Evolutionary conservation across 2,113 vertebrate genomes (phyloP).

Genomic region (Maccullochella peelii): DNA sequence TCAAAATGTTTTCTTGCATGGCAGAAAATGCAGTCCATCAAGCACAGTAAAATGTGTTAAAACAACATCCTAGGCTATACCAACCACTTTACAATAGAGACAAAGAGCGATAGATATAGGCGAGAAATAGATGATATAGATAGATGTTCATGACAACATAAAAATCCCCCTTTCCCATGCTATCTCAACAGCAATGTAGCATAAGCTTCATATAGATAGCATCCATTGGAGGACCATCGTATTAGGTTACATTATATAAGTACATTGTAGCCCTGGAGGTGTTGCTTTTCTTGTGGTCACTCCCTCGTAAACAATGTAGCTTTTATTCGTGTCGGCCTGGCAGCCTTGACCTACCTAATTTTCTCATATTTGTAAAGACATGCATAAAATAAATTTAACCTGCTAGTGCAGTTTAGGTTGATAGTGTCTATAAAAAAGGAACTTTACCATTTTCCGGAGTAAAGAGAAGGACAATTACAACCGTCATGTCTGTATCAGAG

Average conservation of each 20-base stretch:
- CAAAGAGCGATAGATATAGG: not conserved
- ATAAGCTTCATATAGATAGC: not conserved
- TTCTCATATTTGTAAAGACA: not conserved
- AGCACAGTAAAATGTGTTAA: not conserved
- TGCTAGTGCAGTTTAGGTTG: not conserved
- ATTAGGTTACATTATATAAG: not conserved
- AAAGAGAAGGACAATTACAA: not conserved
- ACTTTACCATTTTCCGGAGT: not conserved
- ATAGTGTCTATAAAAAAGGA: not conserved
- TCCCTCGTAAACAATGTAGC: conserved; percentile 3
- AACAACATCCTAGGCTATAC: too few species aligned
- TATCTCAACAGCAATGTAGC: not conserved
- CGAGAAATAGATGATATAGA: not conserved
- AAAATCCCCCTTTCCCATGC: not conserved
- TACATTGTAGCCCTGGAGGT: conserved; percentile 10
- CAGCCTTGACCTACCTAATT: not conserved
- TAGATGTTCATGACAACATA: not conserved
- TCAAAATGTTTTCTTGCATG: not conserved
- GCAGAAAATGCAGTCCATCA: not conserved
- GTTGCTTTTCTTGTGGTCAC: not conserved
- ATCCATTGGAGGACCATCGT: not conserved
- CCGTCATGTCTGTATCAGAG: conserved; percentile 1
- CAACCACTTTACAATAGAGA: not conserved
- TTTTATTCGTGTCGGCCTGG: not conserved
- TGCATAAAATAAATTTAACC: not conserved